Base-by-base conservation (phyloP, 2,888 invertebrate species). In the Poecilus cupreus region DNA sequence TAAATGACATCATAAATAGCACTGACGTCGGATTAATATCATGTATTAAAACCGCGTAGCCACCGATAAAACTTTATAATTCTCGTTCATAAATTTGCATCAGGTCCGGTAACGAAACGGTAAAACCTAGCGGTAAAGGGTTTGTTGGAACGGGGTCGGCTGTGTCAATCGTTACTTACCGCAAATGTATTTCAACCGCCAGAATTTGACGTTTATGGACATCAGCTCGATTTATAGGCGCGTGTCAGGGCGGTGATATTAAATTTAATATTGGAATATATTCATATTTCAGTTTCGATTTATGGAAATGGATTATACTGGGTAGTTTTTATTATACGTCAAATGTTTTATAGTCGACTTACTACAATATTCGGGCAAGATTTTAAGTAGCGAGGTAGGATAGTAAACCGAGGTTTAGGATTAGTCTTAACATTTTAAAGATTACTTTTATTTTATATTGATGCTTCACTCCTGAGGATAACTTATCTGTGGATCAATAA, bases 41-140 rank as follows among this genome's bases (percentile, higher is more conserved):
- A 22, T 26, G 43, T 37, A 77, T 77, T 60, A 77, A 60, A 60
- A 22, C 43, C 49, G 22, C 22, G 22, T 32, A 16, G 16, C 3
- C 57, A 37, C n/a, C 39, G 43, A 77, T 77, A 77, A 77, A 77
- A 77, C 74, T 77, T 39, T 60, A 57, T 54, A 60, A 77, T 77
- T 57, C 57, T 3, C 8, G 4, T 46, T 20, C 57, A 57, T 57
- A 77, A 57, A 77, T 77, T 49, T 24, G 10, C 39, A 68, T 39
- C 37, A 6, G 32, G 5, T 32, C 32, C 32, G 32, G 32, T 32
- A 32, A 32, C 32, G 49, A 4, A 49, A 49, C 16, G 49, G 22
- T 54, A 13, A 54, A 43, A 18, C 10, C 3, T 18, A 18, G 10
- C 22, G 18, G 22, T 54, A 10, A 54, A 4, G 22, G 22, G 6